phyloP scores from a whole-genome alignment of 2,888 invertebrate genomes.

The Galerucella pusilla region DNA sequence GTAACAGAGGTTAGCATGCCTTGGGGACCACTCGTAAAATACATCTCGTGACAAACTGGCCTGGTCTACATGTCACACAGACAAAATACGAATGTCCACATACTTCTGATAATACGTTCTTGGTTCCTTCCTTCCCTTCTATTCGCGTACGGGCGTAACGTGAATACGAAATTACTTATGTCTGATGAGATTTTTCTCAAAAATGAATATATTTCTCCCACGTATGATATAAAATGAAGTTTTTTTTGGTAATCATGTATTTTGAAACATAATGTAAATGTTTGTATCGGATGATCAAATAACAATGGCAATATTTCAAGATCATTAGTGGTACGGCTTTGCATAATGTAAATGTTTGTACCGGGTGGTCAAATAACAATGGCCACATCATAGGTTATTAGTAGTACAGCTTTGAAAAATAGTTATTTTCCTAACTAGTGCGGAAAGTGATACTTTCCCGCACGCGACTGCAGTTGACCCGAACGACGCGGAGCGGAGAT shows the following conservation, averaged over 20 bases:
- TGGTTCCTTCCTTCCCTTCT: constrained; percentile 37
- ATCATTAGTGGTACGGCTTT: too few relatives aligned
- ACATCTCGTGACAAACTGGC: constrained; percentile 63
- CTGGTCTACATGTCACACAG: constrained; percentile 38
- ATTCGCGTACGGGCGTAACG: constrained; percentile 34
- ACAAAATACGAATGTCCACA: constrained; percentile 43
- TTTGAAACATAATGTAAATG: not conserved
- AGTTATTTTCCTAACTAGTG: too few relatives aligned
- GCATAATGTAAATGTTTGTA: too few relatives aligned
- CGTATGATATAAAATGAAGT: constrained; percentile 3
- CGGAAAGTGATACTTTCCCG: too few relatives aligned
- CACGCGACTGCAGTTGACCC: too few relatives aligned
- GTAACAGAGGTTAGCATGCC: constrained; percentile 66
- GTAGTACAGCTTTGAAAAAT: too few relatives aligned
- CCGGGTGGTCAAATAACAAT: too few relatives aligned
- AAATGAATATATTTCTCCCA: constrained; percentile 31
- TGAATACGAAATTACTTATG: constrained; percentile 42
- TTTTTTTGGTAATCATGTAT: not conserved
- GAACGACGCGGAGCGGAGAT: too few relatives aligned
- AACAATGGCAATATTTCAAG: too few relatives aligned
- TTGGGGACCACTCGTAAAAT: constrained; percentile 65
- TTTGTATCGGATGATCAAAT: not conserved
- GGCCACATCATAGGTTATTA: too few relatives aligned
- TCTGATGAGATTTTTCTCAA: constrained; percentile 33
- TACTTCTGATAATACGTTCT: constrained; percentile 38